Base-by-base conservation (phyloP, 2,888 invertebrate genomes). In the Anarsia innoxiella region DNA sequence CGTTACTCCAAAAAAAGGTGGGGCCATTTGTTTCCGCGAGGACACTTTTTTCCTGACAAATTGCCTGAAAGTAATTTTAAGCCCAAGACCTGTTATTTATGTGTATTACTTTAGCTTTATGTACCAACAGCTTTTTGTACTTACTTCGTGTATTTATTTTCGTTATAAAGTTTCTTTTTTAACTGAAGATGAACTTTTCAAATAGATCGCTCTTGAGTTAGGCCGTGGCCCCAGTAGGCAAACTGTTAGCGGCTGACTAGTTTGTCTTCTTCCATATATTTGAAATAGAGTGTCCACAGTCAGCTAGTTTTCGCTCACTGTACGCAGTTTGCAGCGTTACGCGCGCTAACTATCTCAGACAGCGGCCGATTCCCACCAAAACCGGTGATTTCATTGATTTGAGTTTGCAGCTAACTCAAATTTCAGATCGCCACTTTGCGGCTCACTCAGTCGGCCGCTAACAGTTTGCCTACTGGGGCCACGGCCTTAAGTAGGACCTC, bases 31-130 rank as follows among this genome's bases (percentile, higher is more conserved):
- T 78, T 72, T 65, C 63, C 51, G 50, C 49, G 50, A 63, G 65
- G 71, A 69, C 71, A 71, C 67, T 77, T 77, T 76, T 72, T 68
- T 65, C 69, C 68, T 68, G 74, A 78, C 79, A 78, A 79, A 79
- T 79, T 76, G 78, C 63, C 70, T 70, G 78, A 71, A 75, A 75
- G 76, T 77, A 78, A 79, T 77, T 79, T 78, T 75, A 71, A 72
- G 68, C 70, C 66, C 62, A 69, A 72, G 68, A 66, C 63, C 66
- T 61, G 72, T 72, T 77, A 77, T 78, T 77, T 78, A 76, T 77
- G 71, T 65, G 65, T 66, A 69, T 72, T 68, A 65, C 65, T 62
- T 59, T 57, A 60, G 59, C 56, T 65, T 66, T 66, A 65, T 37
- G 36, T 37, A 33, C 37, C 36, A 27, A 19, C 35, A 12, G 35